phyloP scores from a whole-genome alignment of 1,140 invertebrate species.

The Zaprionus ornatus region DNA sequence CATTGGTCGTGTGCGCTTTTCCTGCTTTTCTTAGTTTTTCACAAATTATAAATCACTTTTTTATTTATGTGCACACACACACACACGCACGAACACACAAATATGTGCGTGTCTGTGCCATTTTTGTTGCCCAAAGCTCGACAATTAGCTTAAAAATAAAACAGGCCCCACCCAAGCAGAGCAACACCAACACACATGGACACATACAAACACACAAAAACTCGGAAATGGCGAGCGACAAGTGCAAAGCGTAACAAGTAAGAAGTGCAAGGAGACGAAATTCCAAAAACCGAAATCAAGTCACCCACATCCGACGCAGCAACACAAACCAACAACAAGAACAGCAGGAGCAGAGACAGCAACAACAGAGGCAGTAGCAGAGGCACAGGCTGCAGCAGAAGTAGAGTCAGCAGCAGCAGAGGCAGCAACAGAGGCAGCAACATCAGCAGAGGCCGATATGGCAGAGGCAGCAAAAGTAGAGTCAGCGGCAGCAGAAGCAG shows the following conservation, averaged over 20 bases:
- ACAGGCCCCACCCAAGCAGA: slow-evolving; percentile 48
- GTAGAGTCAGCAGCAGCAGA: too few relatives aligned
- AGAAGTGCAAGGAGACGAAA: slow-evolving; percentile 50
- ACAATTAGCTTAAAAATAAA: slow-evolving; percentile 60
- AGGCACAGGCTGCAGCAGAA: not conserved
- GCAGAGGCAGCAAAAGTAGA: too few relatives aligned
- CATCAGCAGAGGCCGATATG: too few relatives aligned
- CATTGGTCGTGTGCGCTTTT: slow-evolving; percentile 21
- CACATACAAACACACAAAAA: not conserved
- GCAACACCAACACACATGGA: slow-evolving; percentile 8
- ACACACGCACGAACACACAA: not conserved
- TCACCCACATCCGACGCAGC: slow-evolving; percentile 35
- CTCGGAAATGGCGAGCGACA: slow-evolving; percentile 13
- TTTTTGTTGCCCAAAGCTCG: slow-evolving; percentile 39
- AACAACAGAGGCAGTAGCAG: not conserved
- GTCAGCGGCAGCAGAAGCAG: too few relatives aligned
- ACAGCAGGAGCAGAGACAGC: slow-evolving; percentile 4
- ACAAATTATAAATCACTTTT: slow-evolving; percentile 62
- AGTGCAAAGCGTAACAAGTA: slow-evolving; percentile 70
- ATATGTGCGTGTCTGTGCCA: not conserved
- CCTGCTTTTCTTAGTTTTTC: slow-evolving; percentile 43
- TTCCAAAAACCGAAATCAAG: slow-evolving; percentile 41
- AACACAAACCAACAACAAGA: slow-evolving; percentile 5
- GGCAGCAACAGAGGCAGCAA: too few relatives aligned
- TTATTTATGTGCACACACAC: slow-evolving; percentile 32